Percentiles rank a stretch among this genome's conserved stretches.
Conservation (phyloP, 2,113 vertebrate genomes). For the Lagopus muta region DNA sequence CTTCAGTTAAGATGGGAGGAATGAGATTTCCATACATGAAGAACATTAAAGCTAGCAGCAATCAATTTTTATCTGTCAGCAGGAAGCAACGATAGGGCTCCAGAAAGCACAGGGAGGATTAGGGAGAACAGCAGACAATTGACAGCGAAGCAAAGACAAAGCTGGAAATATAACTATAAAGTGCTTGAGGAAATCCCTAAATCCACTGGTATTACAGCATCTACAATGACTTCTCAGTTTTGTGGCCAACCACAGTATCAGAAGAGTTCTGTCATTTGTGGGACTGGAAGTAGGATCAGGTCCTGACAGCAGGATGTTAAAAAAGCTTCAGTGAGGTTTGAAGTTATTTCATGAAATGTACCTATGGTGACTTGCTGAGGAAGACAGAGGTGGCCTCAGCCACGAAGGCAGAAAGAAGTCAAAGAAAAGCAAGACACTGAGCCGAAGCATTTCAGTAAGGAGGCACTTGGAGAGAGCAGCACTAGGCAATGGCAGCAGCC, state of each 20-base stretch:
- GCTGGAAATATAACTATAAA: slow-evolving; percentile 69
- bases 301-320: not conserved
- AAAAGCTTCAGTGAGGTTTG: not conserved
- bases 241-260: not conserved
- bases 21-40: not conserved
- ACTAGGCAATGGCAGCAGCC: not conserved
- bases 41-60: slow-evolving; percentile 20
- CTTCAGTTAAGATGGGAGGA: not conserved
- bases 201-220: slow-evolving; percentile 47
- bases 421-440: not conserved
- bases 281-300: not conserved
- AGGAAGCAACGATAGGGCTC: slow-evolving; percentile 42
- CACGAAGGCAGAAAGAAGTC: not conserved
- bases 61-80: slow-evolving; percentile 38
- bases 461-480: not conserved
- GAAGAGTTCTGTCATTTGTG: not conserved
- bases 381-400: not conserved
- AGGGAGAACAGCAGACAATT: slow-evolving; percentile 55
- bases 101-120: slow-evolving; percentile 52
- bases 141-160: slow-evolving; percentile 54
- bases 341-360: not conserved
- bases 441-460: not conserved
- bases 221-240: slow-evolving; percentile 45
- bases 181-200: slow-evolving; percentile 71
- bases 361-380: not conserved